Conservation (phyloP, 2,113 vertebrate species). For the Ceuthmochares aereus region DNA sequence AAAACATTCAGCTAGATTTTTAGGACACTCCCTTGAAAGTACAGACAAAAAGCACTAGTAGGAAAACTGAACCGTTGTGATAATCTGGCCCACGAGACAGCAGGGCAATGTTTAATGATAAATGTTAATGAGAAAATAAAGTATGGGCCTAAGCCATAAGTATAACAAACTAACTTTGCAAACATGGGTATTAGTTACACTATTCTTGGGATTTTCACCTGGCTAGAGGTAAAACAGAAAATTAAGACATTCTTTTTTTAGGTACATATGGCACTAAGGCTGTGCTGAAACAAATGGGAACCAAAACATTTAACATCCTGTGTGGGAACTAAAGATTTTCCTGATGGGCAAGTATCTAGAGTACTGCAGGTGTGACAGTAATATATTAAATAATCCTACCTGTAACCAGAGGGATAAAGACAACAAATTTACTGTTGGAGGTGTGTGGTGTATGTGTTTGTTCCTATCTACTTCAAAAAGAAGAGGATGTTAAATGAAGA, state of each 20-base stretch:
- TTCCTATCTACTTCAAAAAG: neutral
- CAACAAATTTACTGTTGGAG: neutral
- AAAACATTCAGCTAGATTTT: neutral
- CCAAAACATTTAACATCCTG: neutral
- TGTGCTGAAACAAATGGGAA: neutral
- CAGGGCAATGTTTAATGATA: rapidly evolving
- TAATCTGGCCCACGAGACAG: neutral
- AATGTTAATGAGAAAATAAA: neutral
- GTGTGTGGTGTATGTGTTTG: neutral
- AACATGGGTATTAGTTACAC: neutral
- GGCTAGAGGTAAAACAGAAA: neutral
- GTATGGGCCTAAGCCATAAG: rapidly evolving
- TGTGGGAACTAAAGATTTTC: neutral
- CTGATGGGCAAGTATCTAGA: neutral
- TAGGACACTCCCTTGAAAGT: neutral
- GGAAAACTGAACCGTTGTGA: neutral
- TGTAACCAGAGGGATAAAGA: neutral
- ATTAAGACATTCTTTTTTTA: neutral
- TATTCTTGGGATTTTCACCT: neutral
- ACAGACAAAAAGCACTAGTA: neutral
- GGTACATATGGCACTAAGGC: neutral
- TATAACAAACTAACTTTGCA: neutral
- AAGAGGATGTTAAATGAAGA: neutral
- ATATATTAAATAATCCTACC: neutral
- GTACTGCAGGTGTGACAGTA: neutral